Base-by-base conservation (phyloP, 2,888 invertebrate genomes). In the Metellina segmentata region DNA sequence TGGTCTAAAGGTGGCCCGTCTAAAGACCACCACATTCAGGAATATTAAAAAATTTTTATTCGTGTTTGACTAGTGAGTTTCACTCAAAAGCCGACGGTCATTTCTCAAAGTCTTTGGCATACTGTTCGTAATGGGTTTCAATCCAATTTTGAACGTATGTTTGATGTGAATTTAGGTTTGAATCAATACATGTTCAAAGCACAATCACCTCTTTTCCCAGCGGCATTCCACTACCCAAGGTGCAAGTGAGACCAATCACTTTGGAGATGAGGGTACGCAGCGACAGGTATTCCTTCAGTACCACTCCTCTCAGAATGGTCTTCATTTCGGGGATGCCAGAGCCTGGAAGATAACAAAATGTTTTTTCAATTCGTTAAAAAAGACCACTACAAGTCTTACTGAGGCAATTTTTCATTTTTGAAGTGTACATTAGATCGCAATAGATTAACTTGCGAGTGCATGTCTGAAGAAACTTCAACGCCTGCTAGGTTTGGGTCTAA, bases 321-420 rank as follows among this genome's bases (percentile, higher is more conserved):
- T 99, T 99, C 98, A 99, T 99, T 96, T 99, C 99, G 77, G 99
- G 99, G 94, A 99, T 99, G 90, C 99, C 99, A 85, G 99, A 99
- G 94, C 99, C 98, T 98, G 95, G 71, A 94, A 94, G 71, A 49
- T n/a, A 51, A 34, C n/a, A 34, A 34, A 34, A 34, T 34, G 34
- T 4, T 34, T 34, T n/a, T 34, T 34, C 1, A 77, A 34, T n/a
- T 49, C 48, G 11, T 75, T 34, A 34, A 13, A 9, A 49, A 75
- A 9, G 1, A 16, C 20, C 11, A 71, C 34, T 49, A n/a, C 6
- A 16, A 7, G 19, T 78, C 2, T 11, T 16, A n/a, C 49, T 16
- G 13, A 52, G 4, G 20, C 8, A 8, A n/a, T 19, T 20, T 0
- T 53, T 13, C 16, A 19, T 71, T 19, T 71, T n/a, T n/a, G n/a